phyloP scores from a whole-genome alignment of 1,140 invertebrate genomes.

The Scaptomyza montana region DNA sequence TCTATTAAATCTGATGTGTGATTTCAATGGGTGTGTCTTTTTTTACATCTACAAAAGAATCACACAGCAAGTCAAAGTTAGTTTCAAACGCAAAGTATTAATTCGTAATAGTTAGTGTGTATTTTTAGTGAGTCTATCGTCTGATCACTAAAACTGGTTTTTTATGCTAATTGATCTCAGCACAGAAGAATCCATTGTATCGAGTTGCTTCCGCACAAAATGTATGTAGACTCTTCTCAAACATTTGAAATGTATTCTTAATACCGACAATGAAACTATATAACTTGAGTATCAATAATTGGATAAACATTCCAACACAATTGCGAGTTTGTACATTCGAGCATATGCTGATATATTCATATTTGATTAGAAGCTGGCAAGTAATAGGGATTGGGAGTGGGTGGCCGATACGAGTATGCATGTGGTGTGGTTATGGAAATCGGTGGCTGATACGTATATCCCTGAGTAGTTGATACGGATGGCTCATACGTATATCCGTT shows the following conservation, averaged over 20 bases:
- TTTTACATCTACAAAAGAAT: constrained; percentile 9
- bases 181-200: constrained; percentile 50
- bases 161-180: constrained; percentile 56
- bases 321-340: constrained; percentile 10
- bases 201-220: constrained; percentile 52
- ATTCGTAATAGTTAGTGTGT: constrained; percentile 18
- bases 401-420: constrained; percentile 47
- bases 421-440: constrained; percentile 1
- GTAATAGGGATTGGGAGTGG: constrained; percentile 33
- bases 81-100: constrained; percentile 1
- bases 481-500: constrained; percentile 46
- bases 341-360: constrained; percentile 19
- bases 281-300: constrained; percentile 24
- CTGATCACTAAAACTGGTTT: constrained; percentile 54
- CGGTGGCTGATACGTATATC: constrained; percentile 47
- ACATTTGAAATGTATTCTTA: constrained; percentile 36
- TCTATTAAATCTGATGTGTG: neutral
- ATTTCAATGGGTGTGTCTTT: neutral
- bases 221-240: constrained; percentile 20
- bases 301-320: constrained; percentile 21
- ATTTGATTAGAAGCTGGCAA: constrained; percentile 37
- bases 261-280: constrained; percentile 15
- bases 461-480: constrained; percentile 14
- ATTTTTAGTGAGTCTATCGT: constrained; percentile 1
- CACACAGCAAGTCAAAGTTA: constrained; percentile 3